phyloP scores from a whole-genome alignment of 2,113 vertebrate species.

The Trogon surrucura region DNA sequence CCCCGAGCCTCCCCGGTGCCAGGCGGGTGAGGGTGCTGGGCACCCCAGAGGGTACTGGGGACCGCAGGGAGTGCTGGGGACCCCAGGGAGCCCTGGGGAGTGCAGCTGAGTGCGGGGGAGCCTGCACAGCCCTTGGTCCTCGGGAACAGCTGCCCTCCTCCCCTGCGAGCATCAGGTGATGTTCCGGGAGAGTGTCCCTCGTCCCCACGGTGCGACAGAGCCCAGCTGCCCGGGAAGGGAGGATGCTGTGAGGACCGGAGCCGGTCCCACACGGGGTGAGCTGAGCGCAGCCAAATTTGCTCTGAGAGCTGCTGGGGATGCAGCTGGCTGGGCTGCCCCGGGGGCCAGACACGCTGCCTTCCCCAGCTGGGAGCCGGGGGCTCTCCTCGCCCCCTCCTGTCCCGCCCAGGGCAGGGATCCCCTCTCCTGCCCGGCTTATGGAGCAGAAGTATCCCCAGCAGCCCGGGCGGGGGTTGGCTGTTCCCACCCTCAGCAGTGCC shows the following conservation, averaged over 20 bases:
- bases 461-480: not conserved
- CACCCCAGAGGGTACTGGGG: too few species aligned
- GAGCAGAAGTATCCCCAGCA: not conserved
- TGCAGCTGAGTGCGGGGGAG: not conserved
- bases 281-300: not conserved
- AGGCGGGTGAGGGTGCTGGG: too few species aligned
- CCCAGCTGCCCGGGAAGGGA: not conserved
- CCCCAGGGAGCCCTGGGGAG: not conserved
- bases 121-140: not conserved
- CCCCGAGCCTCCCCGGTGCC: too few species aligned
- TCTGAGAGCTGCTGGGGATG: not conserved
- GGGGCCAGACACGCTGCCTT: not conserved
- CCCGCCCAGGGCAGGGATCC: not conserved
- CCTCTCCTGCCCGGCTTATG: rapidly evolving
- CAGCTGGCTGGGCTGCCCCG: not conserved
- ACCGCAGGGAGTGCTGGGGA: too few species aligned
- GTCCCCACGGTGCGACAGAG: rapidly evolving
- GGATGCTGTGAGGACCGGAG: not conserved
- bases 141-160: not conserved
- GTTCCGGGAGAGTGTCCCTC: not conserved
- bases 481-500: rapidly evolving
- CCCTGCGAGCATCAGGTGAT: not conserved
- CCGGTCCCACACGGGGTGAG: rapidly evolving
- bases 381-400: not conserved
- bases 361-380: not conserved